phyloP scores from a whole-genome alignment of 2,797 vertebrate genomes.

The Galaxias olidus region DNA sequence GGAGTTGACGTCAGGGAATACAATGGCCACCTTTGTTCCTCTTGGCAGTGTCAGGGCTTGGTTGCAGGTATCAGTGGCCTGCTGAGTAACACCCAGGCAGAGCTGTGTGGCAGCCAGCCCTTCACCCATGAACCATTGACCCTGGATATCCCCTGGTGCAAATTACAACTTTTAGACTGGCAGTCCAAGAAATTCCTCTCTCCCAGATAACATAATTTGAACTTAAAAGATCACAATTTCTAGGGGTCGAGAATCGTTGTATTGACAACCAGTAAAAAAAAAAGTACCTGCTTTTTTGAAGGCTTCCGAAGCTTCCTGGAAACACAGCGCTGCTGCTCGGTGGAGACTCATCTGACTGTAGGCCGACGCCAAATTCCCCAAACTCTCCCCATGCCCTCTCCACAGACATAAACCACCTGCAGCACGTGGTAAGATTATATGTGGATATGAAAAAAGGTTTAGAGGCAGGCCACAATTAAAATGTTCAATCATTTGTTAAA shows the following conservation, averaged over 20 bases:
- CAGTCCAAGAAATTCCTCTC: too few species aligned
- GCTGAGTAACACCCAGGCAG: slow-evolving; percentile 24
- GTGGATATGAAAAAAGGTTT: background rate
- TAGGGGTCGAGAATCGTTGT: background rate
- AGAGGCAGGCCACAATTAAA: background rate
- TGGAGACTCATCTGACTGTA: background rate
- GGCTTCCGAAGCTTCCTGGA: background rate
- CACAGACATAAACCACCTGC: background rate
- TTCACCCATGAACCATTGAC: background rate
- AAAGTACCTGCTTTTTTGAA: background rate
- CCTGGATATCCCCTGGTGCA: background rate
- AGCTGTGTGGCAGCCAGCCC: background rate
- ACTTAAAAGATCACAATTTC: background rate
- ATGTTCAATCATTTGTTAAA: background rate
- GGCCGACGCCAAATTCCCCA: background rate
- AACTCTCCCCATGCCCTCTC: background rate
- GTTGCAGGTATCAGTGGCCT: slow-evolving; percentile 47
- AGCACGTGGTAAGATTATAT: too few species aligned
- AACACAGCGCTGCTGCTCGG: background rate
- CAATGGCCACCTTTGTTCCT: slow-evolving; percentile 56
- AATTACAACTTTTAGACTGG: too few species aligned
- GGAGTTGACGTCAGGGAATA: slow-evolving; percentile 35
- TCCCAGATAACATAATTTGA: background rate
- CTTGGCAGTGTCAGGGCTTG: slow-evolving; percentile 46
- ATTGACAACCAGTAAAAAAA: background rate